Evolutionary conservation across 2,888 invertebrate genomes (phyloP).

Genomic region (Zootermopsis nevadensis): DNA sequence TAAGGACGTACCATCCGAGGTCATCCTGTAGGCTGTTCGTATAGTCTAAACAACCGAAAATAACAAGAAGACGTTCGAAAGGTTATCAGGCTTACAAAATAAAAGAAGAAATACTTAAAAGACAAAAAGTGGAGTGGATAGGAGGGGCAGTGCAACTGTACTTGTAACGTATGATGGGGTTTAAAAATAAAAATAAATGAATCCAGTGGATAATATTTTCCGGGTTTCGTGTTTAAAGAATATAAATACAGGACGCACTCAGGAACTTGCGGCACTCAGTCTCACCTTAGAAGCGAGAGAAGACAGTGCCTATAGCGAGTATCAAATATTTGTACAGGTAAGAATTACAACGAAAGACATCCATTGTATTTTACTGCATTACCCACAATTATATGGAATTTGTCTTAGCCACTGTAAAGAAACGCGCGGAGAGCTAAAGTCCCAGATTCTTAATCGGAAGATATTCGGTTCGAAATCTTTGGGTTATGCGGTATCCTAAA

Average conservation of each 20-base stretch:
- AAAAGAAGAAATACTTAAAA: constrained; percentile 23
- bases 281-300: constrained; percentile 7
- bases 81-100: constrained; percentile 33
- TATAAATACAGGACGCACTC: constrained; percentile 17
- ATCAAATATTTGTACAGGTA: not conserved
- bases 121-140: not conserved
- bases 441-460: too few relatives aligned
- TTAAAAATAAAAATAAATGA: constrained; percentile 21
- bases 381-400: too few relatives aligned
- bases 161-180: not conserved
- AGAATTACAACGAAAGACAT: not conserved
- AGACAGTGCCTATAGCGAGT: not conserved
- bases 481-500: too few relatives aligned
- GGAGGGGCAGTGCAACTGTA: not conserved
- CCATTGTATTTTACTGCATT: too few relatives aligned
- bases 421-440: too few relatives aligned
- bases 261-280: not conserved
- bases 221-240: constrained; percentile 28
- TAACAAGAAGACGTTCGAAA: constrained; percentile 28
- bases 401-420: too few relatives aligned
- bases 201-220: constrained; percentile 15
- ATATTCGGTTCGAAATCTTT: too few relatives aligned
- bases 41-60: constrained; percentile 36
- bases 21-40: constrained; percentile 3
- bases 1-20: not conserved